Percentiles rank a stretch among this genome's conserved stretches.
phyloP scores from a whole-genome alignment of 2,797 vertebrate species.

The Sus cebifrons region DNA sequence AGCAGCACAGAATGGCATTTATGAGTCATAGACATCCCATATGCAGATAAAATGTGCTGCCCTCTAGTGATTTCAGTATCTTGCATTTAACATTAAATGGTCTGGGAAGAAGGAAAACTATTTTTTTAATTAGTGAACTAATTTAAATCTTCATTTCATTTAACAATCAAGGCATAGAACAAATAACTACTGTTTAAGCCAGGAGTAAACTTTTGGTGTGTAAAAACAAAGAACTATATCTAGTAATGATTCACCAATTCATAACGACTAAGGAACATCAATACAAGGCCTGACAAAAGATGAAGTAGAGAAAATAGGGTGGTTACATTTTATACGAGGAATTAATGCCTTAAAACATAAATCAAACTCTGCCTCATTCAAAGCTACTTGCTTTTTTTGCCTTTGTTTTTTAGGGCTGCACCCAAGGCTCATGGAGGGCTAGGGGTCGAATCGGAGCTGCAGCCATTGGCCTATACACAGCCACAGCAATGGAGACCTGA shows the following conservation, averaged over 20 bases:
- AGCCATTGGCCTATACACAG: no score
- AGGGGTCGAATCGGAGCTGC: no score
- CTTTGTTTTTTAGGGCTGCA: no score
- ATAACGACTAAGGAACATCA: constrained; percentile 51
- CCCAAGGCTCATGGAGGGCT: no score
- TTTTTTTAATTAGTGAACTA: neutral
- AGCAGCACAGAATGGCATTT: constrained; percentile 24
- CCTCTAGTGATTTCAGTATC: constrained; percentile 87
- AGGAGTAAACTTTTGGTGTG: neutral
- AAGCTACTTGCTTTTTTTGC: neutral
- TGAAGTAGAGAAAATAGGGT: neutral
- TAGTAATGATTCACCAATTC: constrained; percentile 38
- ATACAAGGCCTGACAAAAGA: neutral
- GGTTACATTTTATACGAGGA: neutral
- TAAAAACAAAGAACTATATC: constrained; percentile 23
- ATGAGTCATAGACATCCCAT: neutral
- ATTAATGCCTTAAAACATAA: constrained; percentile 42
- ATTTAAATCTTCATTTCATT: constrained; percentile 50
- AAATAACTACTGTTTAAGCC: constrained; percentile 4
- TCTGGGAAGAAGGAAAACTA: neutral
- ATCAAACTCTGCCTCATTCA: constrained; percentile 12
- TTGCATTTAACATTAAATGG: neutral
- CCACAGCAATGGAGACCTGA: no score
- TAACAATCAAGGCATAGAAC: neutral
- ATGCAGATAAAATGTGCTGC: constrained; percentile 82